Conservation (phyloP, 2,113 vertebrate genomes). For the Pogona vitticeps region DNA sequence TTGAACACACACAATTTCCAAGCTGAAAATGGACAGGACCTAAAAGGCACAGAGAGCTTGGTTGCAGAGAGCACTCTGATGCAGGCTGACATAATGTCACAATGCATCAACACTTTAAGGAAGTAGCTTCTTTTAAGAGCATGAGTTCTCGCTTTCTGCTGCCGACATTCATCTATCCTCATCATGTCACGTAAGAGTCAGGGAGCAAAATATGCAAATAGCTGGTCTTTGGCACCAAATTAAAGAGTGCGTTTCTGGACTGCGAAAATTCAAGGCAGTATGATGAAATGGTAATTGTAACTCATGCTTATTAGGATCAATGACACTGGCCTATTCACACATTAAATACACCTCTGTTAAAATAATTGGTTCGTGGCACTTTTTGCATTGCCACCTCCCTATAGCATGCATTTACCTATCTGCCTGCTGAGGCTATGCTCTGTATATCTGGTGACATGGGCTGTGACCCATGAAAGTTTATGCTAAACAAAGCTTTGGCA, state of each 20-base stretch:
- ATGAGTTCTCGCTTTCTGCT: conserved; percentile 27
- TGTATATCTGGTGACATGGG: too few relatives aligned
- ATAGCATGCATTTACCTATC: too few relatives aligned
- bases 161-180: conserved; percentile 11
- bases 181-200: conserved; percentile 6
- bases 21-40: conserved; percentile 19
- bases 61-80: conserved; percentile 50
- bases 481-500: too few relatives aligned
- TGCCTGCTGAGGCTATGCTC: too few relatives aligned
- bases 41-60: neutral
- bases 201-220: conserved; percentile 19
- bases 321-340: too few relatives aligned
- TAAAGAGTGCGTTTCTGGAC: neutral
- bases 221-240: neutral
- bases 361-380: too few relatives aligned
- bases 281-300: neutral
- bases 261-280: neutral
- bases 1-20: conserved; percentile 27
- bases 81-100: conserved; percentile 56
- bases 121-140: conserved; percentile 33
- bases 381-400: too few relatives aligned
- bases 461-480: too few relatives aligned
- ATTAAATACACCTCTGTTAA: neutral
- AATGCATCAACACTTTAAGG: conserved; percentile 43
- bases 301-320: neutral